Evolutionary conservation across 1,140 invertebrate genomes (phyloP), one percentile per base, ranked within the genome.

Genomic region (Drosophila takahashii): DNA sequence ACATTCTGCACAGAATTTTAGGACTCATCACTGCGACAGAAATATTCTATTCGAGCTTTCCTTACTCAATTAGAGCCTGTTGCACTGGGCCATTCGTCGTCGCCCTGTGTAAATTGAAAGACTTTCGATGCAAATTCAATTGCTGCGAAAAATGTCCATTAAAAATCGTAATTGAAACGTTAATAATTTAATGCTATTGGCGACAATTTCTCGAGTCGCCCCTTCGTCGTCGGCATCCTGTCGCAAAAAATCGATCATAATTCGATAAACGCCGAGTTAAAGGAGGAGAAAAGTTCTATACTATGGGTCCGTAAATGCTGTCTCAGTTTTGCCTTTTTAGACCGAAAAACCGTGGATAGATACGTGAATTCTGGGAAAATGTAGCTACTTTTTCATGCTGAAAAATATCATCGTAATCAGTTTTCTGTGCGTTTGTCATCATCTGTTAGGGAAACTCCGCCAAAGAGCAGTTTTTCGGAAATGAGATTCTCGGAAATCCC

Each of bases 101-200:
- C 34, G 26, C 34, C n/a, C 59, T 32, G 5, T 27, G 27, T 3
- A 22, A 52, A 41, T 67, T 52, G 53, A 50, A 37, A 67, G 45
- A 59, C 39, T 59, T 57, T 60, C 54, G 37, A 52, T 61, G 59
- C 60, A 81, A 85, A 86, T 62, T 81, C 67, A 78, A 81, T 86
- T 77, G 67, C 44, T 71, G 51, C 48, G 62, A 42, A 75, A 85
- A 85, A 75, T 81, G 52, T 85, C 78, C 83, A 87, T 87, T 86
- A 71, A 81, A 78, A 81, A 74, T 81, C 61, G 69, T 57, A 86
- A 86, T 86, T 86, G 81, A 86, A 87, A 87, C 72, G 70, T 86
- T 86, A 86, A 86, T 85, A 86, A 81, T 85, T 85, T 86, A 85
- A 85, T 83, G 81, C 64, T 79, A 86, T 85, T 86, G 81, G 56